Percentiles rank a stretch among this genome's conserved stretches.
Evolutionary conservation across 2,888 invertebrate species (phyloP).

Genomic region (Ornithoptera alexandrae): DNA sequence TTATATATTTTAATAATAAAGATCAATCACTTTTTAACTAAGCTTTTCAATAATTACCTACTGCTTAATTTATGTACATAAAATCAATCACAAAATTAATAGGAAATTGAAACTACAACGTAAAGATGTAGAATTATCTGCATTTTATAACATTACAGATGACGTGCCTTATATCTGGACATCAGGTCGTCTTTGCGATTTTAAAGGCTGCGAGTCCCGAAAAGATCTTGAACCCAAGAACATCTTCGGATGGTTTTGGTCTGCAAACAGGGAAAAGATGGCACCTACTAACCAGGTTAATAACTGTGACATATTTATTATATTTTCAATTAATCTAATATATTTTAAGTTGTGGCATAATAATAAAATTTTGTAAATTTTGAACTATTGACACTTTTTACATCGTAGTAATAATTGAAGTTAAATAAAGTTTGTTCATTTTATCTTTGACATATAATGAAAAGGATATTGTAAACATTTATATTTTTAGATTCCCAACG

Average conservation of each 20-base stretch:
- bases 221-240: conserved; percentile 92
- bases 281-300: conserved; percentile 86
- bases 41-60: too few relatives aligned
- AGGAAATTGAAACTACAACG: too few relatives aligned
- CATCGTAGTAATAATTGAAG: too few relatives aligned
- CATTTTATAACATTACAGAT: conserved; percentile 65
- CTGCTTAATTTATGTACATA: too few relatives aligned
- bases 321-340: neutral
- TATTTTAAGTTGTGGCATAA: neutral
- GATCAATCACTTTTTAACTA: too few relatives aligned
- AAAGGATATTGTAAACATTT: neutral
- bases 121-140: too few relatives aligned
- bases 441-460: neutral
- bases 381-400: too few relatives aligned
- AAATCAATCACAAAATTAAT: too few relatives aligned
- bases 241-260: conserved; percentile 96
- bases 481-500: conserved; percentile 76
- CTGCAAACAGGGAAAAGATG: conserved; percentile 92
- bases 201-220: conserved; percentile 94
- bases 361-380: neutral
- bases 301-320: neutral
- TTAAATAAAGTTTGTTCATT: neutral
- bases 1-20: neutral
- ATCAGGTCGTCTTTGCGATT: conserved; percentile 94
- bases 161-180: conserved; percentile 97